Conservation (phyloP, 2,888 invertebrate genomes). For the Lithophane semibrunnea region DNA sequence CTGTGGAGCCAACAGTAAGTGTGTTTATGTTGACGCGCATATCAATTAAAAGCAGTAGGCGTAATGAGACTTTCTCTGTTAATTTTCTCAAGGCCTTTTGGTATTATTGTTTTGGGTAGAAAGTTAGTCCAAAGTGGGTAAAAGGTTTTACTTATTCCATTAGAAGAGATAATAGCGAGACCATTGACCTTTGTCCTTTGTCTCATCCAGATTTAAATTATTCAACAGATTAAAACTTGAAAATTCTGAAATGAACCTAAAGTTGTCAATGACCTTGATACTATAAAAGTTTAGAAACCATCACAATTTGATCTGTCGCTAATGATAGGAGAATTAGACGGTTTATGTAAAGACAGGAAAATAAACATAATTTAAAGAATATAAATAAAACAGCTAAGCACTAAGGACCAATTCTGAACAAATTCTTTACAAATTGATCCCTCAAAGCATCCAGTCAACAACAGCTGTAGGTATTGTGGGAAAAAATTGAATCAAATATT, state of each 20-base stretch:
- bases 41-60: conserved; percentile 55
- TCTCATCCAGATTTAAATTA: conserved; percentile 2
- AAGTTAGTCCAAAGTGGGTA: conserved; percentile 31
- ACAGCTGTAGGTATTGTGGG: conserved; percentile 33
- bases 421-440: conserved; percentile 13
- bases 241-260: not conserved
- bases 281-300: not conserved
- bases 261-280: not conserved
- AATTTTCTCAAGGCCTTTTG: conserved; percentile 50
- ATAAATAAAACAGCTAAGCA: conserved; percentile 1
- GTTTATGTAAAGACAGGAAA: not conserved
- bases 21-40: conserved; percentile 49
- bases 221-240: not conserved
- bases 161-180: conserved; percentile 9
- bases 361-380: not conserved
- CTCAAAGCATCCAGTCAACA: conserved; percentile 13
- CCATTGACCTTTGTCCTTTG: not conserved
- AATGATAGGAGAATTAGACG: not conserved
- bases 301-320: not conserved
- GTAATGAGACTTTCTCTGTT: conserved; percentile 59
- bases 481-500: conserved; percentile 46
- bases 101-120: conserved; percentile 53
- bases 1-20: conserved; percentile 20
- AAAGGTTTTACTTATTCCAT: conserved; percentile 23
- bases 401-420: conserved; percentile 5